These are phyloP conservation scores for Melanotaenia pygmaea DNA, from an alignment of 2,797 vertebrate genomes.

Conservation along the genomic window DNA sequence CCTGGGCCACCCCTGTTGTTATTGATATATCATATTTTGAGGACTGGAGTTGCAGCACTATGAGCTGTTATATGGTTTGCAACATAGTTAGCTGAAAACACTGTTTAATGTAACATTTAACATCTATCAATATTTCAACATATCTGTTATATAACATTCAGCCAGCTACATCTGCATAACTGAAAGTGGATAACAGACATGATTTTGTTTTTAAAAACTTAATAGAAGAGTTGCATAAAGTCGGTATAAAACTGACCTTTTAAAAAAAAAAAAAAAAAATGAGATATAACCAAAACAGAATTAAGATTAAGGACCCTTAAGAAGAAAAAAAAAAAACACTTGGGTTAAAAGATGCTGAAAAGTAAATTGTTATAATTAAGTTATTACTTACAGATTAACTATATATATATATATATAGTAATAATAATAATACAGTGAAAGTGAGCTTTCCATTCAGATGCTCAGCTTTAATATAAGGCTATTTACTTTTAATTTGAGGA, in stretches of 20 bases:
- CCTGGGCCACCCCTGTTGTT: constrained; percentile 38
- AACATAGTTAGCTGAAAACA: constrained; percentile 7
- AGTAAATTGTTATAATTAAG: no score
- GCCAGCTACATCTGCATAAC: not conserved
- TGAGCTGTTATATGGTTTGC: constrained; percentile 29
- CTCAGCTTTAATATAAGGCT: no score
- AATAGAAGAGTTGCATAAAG: not conserved
- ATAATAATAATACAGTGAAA: no score
- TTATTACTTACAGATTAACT: no score
- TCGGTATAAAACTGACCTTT: not conserved
- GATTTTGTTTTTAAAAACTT: not conserved
- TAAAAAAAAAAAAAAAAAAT: not conserved
- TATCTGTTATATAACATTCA: not conserved
- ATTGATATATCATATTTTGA: constrained; percentile 28
- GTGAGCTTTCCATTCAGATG: no score
- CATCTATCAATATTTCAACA: not conserved
- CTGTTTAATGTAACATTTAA: constrained; percentile 1
- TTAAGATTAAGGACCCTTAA: not conserved
- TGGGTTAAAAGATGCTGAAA: not conserved
- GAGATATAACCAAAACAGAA: not conserved
- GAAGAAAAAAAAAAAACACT: not conserved
- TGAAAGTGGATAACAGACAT: not conserved
- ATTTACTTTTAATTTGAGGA: no score
- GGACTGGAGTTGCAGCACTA: constrained; percentile 11
- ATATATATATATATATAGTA: no score